A percentile compares a stretch with the other conserved stretches of the same genome.
Evolutionary conservation across 2,797 vertebrate species (phyloP).

Genomic region (Peromyscus aztecus): DNA sequence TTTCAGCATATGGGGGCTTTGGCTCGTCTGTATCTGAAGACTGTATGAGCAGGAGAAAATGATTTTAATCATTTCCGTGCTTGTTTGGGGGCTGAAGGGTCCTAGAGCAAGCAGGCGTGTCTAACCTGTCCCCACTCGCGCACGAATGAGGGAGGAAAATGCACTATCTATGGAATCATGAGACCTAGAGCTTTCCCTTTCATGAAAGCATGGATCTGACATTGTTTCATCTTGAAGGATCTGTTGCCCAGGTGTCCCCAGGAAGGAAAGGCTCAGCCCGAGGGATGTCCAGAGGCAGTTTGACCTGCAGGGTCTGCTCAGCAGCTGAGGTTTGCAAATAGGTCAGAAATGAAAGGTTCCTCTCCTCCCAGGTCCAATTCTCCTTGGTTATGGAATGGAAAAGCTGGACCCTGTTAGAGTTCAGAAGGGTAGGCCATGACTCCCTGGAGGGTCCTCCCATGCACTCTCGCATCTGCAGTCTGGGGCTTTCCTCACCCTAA

Average conservation of each 20-base stretch:
- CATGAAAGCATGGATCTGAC: constrained; percentile 82
- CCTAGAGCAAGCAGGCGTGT: background rate
- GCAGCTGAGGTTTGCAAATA: constrained; percentile 27
- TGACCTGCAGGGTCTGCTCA: background rate
- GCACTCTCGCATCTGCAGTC: background rate
- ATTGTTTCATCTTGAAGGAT: constrained; percentile 82
- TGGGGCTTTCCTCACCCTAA: constrained; percentile 37
- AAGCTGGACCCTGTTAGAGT: constrained; percentile 71
- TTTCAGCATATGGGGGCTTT: constrained; percentile 77
- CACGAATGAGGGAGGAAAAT: constrained; percentile 75
- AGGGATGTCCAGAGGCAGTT: constrained; percentile 28
- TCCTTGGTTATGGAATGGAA: constrained; percentile 65
- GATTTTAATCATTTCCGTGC: constrained; percentile 17
- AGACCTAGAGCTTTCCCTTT: constrained; percentile 82
- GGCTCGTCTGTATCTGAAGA: constrained; percentile 74
- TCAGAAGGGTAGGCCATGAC: background rate
- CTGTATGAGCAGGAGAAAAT: constrained; percentile 60
- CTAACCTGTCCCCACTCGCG: constrained; percentile 47
- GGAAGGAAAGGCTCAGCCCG: constrained; percentile 62
- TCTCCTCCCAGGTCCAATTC: constrained; percentile 69
- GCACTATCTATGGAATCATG: constrained; percentile 78
- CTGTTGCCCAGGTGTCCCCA: constrained; percentile 78
- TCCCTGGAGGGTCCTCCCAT: background rate
- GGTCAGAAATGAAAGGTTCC: background rate
- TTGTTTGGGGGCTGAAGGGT: constrained; percentile 71